Base-by-base conservation (phyloP, 64 coral and sea anemone genomes). In the Montipora capricornis region DNA sequence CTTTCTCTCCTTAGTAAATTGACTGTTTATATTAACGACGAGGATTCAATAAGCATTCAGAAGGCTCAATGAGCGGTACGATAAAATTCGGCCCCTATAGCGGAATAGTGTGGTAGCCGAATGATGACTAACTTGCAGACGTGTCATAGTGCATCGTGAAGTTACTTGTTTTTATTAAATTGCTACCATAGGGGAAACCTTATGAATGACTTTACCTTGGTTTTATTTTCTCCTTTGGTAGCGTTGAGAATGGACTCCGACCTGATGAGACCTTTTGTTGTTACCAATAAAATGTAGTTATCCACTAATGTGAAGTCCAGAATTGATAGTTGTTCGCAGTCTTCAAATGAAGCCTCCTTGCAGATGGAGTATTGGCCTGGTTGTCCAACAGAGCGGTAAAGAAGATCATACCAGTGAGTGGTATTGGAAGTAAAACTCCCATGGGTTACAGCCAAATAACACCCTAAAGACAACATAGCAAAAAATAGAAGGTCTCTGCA, bases 281-380 rank as follows among this genome's bases (percentile, higher is more conserved):
- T 93, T 60, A 93, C 74, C 22, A 93, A 47, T 19, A 93, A 51
- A 77, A 93, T 66, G 4, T 80, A 46, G 58, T 88, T 73, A 61
- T 80, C 68, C 14, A 93, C 22, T 44, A 93, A 20, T 15, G 84
- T 19, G 4, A 93, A 88, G 77, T 93, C 92, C 24, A 88, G 46
- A 46, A 93, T 93, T 66, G 76, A 88, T 10, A 93, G 20, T 13
- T 68, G 19, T 49, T 76, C 67, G 58, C 92, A 93, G 20, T 60
- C 51, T 22, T 49, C 14, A 47, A 93, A 93, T 20, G 47, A 80
- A 16, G 15, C 13, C 46, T 93, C 58, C 24, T 88, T 93, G 76
- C 92, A 93, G 24, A 93, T 79, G 14, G 92, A 93, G 73, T 80
- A 73, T 6, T 73, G n/a, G 20, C 80, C 84, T 71, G 92, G 92